Evolutionary conservation across 2,113 vertebrate species (phyloP).

Genomic region (Manacus vitellinus): DNA sequence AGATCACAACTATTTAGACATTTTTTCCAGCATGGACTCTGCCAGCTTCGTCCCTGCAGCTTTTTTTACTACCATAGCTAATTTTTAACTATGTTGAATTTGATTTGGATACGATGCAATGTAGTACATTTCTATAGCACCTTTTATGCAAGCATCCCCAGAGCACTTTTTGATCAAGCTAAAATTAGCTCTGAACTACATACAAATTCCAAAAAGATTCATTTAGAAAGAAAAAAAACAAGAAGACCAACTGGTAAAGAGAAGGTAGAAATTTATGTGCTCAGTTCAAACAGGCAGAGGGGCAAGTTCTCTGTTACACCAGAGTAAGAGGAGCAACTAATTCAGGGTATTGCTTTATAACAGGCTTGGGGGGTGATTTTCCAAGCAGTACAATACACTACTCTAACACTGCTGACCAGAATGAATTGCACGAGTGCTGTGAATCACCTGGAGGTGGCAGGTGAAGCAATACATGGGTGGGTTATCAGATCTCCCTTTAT

Average conservation of each 20-base stretch:
- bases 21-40: background rate
- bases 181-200: conserved; percentile 1
- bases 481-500: background rate
- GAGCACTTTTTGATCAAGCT: conserved; percentile 1
- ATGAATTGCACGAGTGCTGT: background rate
- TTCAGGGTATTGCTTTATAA: background rate
- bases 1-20: background rate
- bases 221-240: background rate
- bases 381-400: background rate
- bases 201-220: background rate
- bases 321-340: background rate
- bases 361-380: background rate
- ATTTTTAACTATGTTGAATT: background rate
- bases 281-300: background rate
- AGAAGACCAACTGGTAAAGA: background rate
- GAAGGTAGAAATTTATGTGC: background rate
- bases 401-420: background rate
- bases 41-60: background rate
- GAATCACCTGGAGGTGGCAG: background rate
- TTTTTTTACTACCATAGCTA: background rate
- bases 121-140: background rate
- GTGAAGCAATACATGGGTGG: background rate
- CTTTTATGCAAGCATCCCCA: background rate
- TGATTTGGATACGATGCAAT: background rate
- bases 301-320: background rate